A percentile compares a stretch with the other conserved stretches of the same genome.
Evolutionary conservation across 2,113 vertebrate genomes (phyloP).

Genomic region (Petroica traversi): DNA sequence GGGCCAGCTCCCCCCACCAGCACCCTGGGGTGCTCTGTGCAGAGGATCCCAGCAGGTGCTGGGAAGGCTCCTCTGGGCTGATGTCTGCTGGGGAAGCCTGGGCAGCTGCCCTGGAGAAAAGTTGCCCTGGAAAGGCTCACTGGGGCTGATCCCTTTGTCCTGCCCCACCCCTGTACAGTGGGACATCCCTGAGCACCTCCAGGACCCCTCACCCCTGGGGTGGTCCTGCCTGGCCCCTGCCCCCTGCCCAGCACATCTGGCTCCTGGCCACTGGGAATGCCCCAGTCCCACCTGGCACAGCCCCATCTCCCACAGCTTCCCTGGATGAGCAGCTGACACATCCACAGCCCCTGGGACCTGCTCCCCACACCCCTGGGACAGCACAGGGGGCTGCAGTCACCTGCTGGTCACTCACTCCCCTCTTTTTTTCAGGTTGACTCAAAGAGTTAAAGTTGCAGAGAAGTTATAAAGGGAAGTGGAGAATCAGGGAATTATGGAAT

Average conservation of each 20-base stretch:
- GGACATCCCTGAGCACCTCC: background rate
- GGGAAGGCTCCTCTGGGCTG: background rate
- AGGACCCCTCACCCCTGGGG: background rate
- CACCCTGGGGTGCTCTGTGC: background rate
- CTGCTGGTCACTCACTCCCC: background rate
- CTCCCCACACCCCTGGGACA: background rate
- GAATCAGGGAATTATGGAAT: background rate
- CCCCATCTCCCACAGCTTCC: background rate
- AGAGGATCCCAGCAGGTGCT: fast-evolving
- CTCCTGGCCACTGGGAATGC: background rate
- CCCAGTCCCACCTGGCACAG: background rate
- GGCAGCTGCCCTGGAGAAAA: background rate
- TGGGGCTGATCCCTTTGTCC: background rate
- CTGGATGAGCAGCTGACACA: background rate
- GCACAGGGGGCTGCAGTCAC: background rate
- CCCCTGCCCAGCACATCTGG: background rate
- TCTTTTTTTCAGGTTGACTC: background rate
- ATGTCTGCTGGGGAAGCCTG: background rate
- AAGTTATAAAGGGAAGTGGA: background rate
- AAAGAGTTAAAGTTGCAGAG: background rate
- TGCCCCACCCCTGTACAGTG: background rate
- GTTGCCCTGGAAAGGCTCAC: background rate
- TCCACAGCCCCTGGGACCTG: background rate
- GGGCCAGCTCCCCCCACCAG: background rate
- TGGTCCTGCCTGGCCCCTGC: too few species aligned